Base-by-base conservation (phyloP, 2,797 vertebrate species). In the Periophthalmus magnuspinnatus region DNA sequence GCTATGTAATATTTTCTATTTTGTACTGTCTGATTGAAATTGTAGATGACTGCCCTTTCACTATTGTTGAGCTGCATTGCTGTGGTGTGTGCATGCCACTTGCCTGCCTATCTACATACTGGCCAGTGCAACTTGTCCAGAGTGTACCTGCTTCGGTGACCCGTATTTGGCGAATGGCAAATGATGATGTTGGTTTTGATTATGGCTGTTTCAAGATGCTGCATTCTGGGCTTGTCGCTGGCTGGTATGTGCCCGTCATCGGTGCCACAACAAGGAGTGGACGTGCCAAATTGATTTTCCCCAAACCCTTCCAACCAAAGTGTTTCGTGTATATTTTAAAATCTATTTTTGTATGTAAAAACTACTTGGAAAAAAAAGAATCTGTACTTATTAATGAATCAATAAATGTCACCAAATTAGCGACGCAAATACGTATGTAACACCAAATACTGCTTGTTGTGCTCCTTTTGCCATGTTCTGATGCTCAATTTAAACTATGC, bases 1-100 rank as follows among this genome's bases (percentile, higher is more conserved):
- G 97, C 96, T 99, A 97, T 90, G 90, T 92, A 89, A 88, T 64
- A 47, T 91, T 86, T 90, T 86, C 80, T 80, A 81, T 69, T 88
- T 86, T 87, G 83, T 91, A 76, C 83, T 90, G 79, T 88, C 83
- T 84, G 81, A 88, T 89, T 89, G 86, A 84, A 84, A 86, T 63
- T 61, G 75, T 79, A 81, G 75, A 88, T 78, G 85, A 86, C 86
- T 79, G 41, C 71, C 87, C 79, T 76, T 77, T 52, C 34, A 83
- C 91, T 90, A 32, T 83, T 78, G 76, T 79, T 65, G 68, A 69
- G 6, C 21, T 65, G 24, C 24, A 13, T 65, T 52, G 65, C 70
- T 88, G 64, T 82, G 72, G 67, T 74, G 77, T 85, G 76, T 85
- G 87, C 90, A 86, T 87, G 89, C 63, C 82, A 9, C 81, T 86